Percentiles rank a stretch among this genome's conserved stretches.
These are phyloP conservation scores for Troides helena DNA, from an alignment of 2,888 invertebrate species.

Conservation along the genomic window DNA sequence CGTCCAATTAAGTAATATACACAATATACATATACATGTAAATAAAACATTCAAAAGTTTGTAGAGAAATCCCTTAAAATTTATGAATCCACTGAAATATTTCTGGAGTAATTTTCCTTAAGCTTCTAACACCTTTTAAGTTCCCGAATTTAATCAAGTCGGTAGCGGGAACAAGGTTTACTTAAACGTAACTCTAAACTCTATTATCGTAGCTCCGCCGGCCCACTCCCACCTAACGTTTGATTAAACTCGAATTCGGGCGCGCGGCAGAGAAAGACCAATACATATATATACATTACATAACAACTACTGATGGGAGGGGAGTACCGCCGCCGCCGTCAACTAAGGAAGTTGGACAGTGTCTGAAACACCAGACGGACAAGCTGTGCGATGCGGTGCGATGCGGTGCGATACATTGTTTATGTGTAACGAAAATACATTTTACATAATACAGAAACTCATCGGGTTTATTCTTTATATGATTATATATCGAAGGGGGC, in stretches of 20 bases:
- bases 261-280: background rate
- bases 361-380: too few relatives aligned
- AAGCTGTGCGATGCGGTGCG: too few relatives aligned
- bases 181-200: slow-evolving; percentile 17
- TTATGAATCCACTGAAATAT: background rate
- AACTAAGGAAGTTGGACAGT: background rate
- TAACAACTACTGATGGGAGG: background rate
- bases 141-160: slow-evolving; percentile 17
- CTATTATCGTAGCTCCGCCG: slow-evolving; percentile 9
- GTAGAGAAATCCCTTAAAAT: too few relatives aligned
- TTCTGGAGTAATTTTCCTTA: background rate
- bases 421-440: too few relatives aligned
- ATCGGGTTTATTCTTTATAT: too few relatives aligned
- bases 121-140: slow-evolving; percentile 12
- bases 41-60: too few relatives aligned
- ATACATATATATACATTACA: background rate
- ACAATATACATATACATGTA: too few relatives aligned
- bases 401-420: too few relatives aligned
- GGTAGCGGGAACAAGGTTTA: background rate
- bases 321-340: background rate
- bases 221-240: background rate
- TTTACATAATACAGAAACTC: too few relatives aligned
- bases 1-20: too few relatives aligned
- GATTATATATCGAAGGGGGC: too few relatives aligned
- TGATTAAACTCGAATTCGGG: background rate